These are phyloP conservation scores for Drosophila prolongata DNA, from an alignment of 2,888 invertebrate genomes.

Conservation along the genomic window DNA sequence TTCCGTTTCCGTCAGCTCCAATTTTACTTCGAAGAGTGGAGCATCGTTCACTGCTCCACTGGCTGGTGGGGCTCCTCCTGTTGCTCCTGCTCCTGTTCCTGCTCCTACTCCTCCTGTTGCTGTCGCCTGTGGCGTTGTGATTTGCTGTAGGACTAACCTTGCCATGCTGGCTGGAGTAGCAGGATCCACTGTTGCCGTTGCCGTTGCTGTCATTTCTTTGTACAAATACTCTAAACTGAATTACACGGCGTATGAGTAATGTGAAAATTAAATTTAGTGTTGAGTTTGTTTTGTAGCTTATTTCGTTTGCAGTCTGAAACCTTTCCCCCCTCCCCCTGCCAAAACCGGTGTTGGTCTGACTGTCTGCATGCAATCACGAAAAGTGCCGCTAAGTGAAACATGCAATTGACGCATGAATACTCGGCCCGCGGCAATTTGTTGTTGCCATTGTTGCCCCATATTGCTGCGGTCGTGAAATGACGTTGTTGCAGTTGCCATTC, in stretches of 20 bases:
- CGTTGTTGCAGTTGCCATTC: background rate
- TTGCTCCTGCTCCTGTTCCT: constrained; percentile 26
- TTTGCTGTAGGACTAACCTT: constrained; percentile 67
- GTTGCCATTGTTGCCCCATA: constrained; percentile 42
- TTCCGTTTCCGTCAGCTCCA: constrained; percentile 89
- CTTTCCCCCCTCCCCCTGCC: background rate
- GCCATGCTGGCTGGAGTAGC: constrained; percentile 50
- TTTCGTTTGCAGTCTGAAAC: constrained; percentile 53
- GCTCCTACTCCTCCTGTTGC: constrained; percentile 34
- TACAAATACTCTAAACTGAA: constrained; percentile 82
- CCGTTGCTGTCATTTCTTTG: constrained; percentile 79
- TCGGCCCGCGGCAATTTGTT: constrained; percentile 56
- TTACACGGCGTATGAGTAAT: constrained; percentile 81
- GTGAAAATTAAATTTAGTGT: constrained; percentile 81
- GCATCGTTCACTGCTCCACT: constrained; percentile 46
- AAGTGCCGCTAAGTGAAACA: constrained; percentile 79
- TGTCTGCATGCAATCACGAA: constrained; percentile 76
- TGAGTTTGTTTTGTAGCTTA: constrained; percentile 73
- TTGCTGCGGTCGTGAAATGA: constrained; percentile 36
- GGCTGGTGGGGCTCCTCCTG: constrained; percentile 27
- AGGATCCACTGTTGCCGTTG: constrained; percentile 34
- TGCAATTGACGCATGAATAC: constrained; percentile 80
- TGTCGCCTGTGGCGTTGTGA: constrained; percentile 59
- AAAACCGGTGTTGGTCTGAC: background rate
- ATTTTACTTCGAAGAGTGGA: constrained; percentile 91